Percentiles rank a stretch among this genome's conserved stretches.
These are phyloP conservation scores for Microchrysa polita DNA, from an alignment of 2,888 invertebrate species.

Conservation along the genomic window DNA sequence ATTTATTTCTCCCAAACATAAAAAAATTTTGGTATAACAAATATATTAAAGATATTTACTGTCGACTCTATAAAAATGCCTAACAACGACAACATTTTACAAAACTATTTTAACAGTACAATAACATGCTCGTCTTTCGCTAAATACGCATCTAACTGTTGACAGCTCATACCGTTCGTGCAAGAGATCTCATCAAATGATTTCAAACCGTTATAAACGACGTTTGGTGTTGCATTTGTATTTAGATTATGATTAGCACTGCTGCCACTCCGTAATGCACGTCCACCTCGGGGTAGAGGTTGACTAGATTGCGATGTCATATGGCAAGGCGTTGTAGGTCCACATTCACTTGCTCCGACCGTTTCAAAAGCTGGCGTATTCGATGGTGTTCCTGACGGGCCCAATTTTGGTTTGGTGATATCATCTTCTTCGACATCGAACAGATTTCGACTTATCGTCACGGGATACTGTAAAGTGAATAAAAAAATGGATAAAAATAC, in stretches of 20 bases:
- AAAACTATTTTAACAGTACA: slow-evolving; percentile 70
- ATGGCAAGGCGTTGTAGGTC: neutral
- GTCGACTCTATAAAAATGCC: too few relatives aligned
- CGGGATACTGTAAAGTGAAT: slow-evolving; percentile 65
- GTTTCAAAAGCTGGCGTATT: slow-evolving; percentile 46
- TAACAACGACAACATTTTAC: too few relatives aligned
- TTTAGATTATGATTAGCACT: neutral
- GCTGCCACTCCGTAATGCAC: slow-evolving; percentile 31
- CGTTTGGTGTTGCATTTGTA: neutral
- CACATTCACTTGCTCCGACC: neutral
- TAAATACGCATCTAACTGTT: slow-evolving; percentile 79
- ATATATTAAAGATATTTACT: neutral
- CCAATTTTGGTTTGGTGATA: slow-evolving; percentile 49
- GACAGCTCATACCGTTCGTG: slow-evolving; percentile 74
- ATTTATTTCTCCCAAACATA: too few relatives aligned
- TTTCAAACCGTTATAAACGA: slow-evolving; percentile 65
- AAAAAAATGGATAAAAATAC: too few relatives aligned
- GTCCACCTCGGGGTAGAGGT: slow-evolving; percentile 50
- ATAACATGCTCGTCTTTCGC: slow-evolving; percentile 80
- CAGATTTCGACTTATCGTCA: slow-evolving; percentile 62
- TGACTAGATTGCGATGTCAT: slow-evolving; percentile 44
- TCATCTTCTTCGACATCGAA: slow-evolving; percentile 51
- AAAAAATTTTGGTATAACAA: neutral
- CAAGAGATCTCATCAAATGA: slow-evolving; percentile 89
- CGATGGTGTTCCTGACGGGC: slow-evolving; percentile 45